A percentile compares a stretch with the other conserved stretches of the same genome.
Conservation (phyloP, 1,140 invertebrate genomes). For the Aphelenchoides fujianensis region DNA sequence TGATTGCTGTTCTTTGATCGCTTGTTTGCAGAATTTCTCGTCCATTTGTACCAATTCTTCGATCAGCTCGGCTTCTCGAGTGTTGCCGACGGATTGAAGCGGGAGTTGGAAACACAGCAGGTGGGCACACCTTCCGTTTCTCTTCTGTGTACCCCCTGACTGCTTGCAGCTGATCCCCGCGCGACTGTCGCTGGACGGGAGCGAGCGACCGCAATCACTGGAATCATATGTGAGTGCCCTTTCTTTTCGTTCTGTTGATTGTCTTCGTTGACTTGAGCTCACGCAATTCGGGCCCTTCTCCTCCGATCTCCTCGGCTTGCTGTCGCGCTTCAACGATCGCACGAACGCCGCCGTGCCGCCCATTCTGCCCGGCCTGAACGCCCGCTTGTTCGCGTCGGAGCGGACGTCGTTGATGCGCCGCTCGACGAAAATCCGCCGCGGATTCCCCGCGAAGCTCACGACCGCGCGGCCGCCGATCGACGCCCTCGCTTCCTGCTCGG, state of each 20-base stretch:
- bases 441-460: slow-evolving; percentile 35
- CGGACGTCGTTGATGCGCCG: slow-evolving; percentile 28
- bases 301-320: slow-evolving; percentile 27
- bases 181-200: slow-evolving; percentile 83
- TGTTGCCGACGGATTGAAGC: slow-evolving; percentile 18
- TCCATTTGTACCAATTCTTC: slow-evolving; percentile 12
- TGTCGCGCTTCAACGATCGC: slow-evolving; percentile 29
- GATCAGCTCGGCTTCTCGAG: not conserved
- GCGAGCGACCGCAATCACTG: slow-evolving; percentile 77
- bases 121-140: slow-evolving; percentile 62
- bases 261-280: slow-evolving; percentile 36
- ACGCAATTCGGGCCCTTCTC: not conserved
- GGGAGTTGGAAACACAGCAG: slow-evolving; percentile 22
- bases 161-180: slow-evolving; percentile 79
- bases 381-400: slow-evolving; percentile 39
- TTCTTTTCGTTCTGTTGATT: slow-evolving; percentile 26
- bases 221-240: slow-evolving; percentile 78
- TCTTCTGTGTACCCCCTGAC: not conserved
- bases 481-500: not conserved
- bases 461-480: slow-evolving; percentile 24
- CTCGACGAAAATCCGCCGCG: not conserved
- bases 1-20: not conserved
- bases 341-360: slow-evolving; percentile 24
- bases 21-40: slow-evolving; percentile 17
- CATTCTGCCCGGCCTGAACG: slow-evolving; percentile 24